Evolutionary conservation across 2,888 invertebrate genomes (phyloP), one percentile per base, ranked within the genome.

Genomic region (Leucophora obtusa): DNA sequence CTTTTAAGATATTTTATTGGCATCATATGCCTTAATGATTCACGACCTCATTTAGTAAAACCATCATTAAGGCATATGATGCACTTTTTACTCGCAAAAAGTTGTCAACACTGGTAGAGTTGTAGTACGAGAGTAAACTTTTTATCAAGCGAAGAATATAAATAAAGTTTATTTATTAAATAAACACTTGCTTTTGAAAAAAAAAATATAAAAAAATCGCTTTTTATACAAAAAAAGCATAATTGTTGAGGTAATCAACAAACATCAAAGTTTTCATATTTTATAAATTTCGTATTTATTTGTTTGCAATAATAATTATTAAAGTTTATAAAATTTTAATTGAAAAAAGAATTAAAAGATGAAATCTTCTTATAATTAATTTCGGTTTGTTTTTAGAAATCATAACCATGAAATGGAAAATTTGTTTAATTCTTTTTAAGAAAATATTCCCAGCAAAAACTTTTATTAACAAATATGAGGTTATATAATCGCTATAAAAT

Each of bases 191-290:
- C 8, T 60, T 73, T 73, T 65, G 17, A 38, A 47, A 35, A 50
- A 24, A 38, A 43, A 33, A 68, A 54, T 14, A 1, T 17, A 6
- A 66, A 33, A 4, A 59, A 38, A 43, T 15, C n/a, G 60, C 47
- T 60, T 11, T 21, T 47, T 59, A 28, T 59, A 18, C 15, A 11
- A 11, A 17, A 28, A 72, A 63, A 17, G 33, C 38, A 24, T 62
- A 72, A 60, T 43, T 68, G 68, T 62, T 71, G 65, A 56, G 70
- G 65, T 79, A 71, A 75, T 70, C 74, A 66, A 60, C 24, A 38
- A 21, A 33, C 28, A 50, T 15, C 17, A 43, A 43, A 68, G 43
- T 65, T 58, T 38, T 9, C 24, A 33, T 38, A 10, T 24, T 17
- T 63, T 15, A 15, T 47, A 35, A 24, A 54, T 54, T 11, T 38